Evolutionary conservation across 2,888 invertebrate species (phyloP).

Genomic region (Icerya purchasi): DNA sequence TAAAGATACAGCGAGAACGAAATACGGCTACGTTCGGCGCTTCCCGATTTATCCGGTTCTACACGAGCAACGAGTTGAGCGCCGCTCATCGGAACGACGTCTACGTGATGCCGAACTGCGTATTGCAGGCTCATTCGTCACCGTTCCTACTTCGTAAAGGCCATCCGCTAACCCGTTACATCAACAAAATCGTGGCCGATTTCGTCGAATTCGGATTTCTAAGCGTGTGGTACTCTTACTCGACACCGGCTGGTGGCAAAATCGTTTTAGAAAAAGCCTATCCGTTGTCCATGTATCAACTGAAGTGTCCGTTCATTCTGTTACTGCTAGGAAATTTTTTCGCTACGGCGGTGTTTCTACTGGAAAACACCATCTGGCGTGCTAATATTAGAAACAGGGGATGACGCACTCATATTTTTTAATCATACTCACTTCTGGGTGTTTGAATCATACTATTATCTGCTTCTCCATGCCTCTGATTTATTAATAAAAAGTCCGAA

Average conservation of each 20-base stretch:
- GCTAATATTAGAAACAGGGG: too few relatives aligned
- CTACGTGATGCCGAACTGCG: slow-evolving; percentile 10
- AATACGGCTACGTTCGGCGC: slow-evolving; percentile 11
- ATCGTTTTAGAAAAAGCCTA: background rate
- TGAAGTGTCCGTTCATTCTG: slow-evolving; percentile 3
- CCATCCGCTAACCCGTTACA: background rate
- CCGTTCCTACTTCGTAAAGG: slow-evolving; percentile 11
- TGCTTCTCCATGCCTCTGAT: too few relatives aligned
- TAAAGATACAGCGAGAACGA: slow-evolving; percentile 1
- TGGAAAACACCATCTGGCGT: background rate
- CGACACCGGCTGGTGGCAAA: slow-evolving; percentile 4
- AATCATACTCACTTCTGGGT: too few relatives aligned
- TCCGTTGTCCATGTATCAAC: slow-evolving; percentile 5
- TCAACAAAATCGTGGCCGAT: slow-evolving; percentile 2
- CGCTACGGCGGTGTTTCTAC: background rate
- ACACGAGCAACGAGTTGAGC: slow-evolving; percentile 6
- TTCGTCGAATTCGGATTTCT: slow-evolving; percentile 9
- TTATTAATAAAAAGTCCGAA: too few relatives aligned
- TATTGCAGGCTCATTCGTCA: slow-evolving; percentile 10
- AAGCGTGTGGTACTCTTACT: slow-evolving; percentile 9
- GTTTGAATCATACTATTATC: too few relatives aligned
- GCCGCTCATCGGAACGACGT: slow-evolving; percentile 3
- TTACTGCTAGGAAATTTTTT: slow-evolving; percentile 1
- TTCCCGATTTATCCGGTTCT: slow-evolving; percentile 9
- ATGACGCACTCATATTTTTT: too few relatives aligned